Evolutionary conservation across 2,888 invertebrate species (phyloP), one percentile per base, ranked within the genome.

Genomic region (Myathropa florea): DNA sequence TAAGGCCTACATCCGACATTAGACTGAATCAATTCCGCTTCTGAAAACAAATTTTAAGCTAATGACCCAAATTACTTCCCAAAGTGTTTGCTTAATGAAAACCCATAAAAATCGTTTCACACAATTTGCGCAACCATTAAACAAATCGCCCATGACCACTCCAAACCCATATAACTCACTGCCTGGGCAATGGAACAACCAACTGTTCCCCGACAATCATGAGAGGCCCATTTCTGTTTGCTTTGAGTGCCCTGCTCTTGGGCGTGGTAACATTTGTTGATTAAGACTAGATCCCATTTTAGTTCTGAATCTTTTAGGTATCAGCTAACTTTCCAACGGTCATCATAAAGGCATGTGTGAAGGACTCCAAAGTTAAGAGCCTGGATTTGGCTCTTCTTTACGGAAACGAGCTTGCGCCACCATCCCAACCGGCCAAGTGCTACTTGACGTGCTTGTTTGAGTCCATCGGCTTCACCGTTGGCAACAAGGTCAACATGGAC

Each of bases 381-480:
- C 0, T 28, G 1, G 75, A 75, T 0, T 23, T 75, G 46, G 75
- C 65, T 21, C 9, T 75, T 28, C 64, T 59, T 1, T 75, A 75
- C n/a, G 75, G 63, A 28, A 72, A 30, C 28, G 39, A 75, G 0
- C 24, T 18, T n/a, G 21, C 1, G 6, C 14, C 23, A 23, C 39
- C 39, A 18, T n/a, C 59, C 1, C 14, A 64, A 4, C 18, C 39
- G 6, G 30, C 24, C 7, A 75, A 65, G 26, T 75, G 75, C 21
- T 75, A 75, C 30, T 10, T 75, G 3, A 64, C 64, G 3, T 75
- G 75, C 23, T 21, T 75, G 0, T 65, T 65, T 14, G 28, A 65
- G 3, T 26, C 57, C 14, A 21, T 9, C 10, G 57, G 59, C 9
- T 23, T 75, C 0, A 59, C 24, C 21, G 14, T 21, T 0, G n/a